Base-by-base conservation (phyloP, 2,797 vertebrate species). In the Eulemur coronatus region DNA sequence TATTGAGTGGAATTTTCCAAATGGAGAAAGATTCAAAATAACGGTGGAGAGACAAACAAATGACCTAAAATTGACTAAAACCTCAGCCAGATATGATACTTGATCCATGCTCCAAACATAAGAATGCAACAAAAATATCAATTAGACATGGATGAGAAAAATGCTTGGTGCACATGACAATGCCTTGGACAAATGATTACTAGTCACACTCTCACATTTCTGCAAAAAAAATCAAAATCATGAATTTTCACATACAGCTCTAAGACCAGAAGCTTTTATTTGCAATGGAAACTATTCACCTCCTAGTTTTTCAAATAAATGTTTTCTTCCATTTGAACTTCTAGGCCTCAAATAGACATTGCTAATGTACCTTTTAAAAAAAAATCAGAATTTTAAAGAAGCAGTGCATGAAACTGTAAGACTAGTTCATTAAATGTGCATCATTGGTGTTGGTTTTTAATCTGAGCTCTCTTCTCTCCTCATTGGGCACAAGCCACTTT, bases 401-500 rank as follows among this genome's bases (percentile, higher is more conserved):
- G 46, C 48, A 76, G 86, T 63, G 55, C 46, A 26, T 86, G 30
- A 92, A 84, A 67, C 48, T 61, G 3, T 70, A 91, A 89, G 82
- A 57, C 20, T 41, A 76, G 82, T 63, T 96, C 82, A 76, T 97
- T 94, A 91, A 94, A 75, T 50, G 46, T 43, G 79, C 89, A 91
- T 95, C 75, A 55, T 17, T 79, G 52, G 22, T 75, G 52, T 87
- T 94, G 85, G 93, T 89, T 97, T 96, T 89, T 86, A 91, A 93
- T 97, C 89, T 93, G 38, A 50, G 59, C 59, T 95, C 33, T 63
- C 80, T 94, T 94, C 59, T 96, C 61, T 70, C 94, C 84, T 97
- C 97, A 94, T 30, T 96, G 96, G 70, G 75, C 84, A 96, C 59
- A 89, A 15, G 50, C 4, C 30, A 59, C 86, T 89, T 81, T 69